phyloP scores from a whole-genome alignment of 2,113 vertebrate species.

The Onychostoma macrolepis region DNA sequence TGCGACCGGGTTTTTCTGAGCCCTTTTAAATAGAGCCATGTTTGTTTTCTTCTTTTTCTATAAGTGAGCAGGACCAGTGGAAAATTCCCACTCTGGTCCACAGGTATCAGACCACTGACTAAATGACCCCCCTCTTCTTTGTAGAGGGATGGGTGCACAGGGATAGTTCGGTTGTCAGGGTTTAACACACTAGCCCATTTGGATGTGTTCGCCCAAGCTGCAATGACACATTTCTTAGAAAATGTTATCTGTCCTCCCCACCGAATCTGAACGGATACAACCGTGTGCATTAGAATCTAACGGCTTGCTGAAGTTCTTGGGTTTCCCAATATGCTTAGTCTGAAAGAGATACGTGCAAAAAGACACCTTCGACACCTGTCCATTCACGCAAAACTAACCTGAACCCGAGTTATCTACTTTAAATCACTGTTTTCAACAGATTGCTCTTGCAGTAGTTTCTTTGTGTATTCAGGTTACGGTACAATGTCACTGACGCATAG shows the following conservation, averaged over 20 bases:
- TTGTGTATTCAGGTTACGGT: slow-evolving; percentile 6
- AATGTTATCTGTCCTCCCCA: slow-evolving; percentile 49
- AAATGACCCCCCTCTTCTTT: slow-evolving; percentile 68
- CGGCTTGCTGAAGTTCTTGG: not conserved
- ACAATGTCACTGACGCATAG: not conserved
- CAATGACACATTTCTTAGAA: slow-evolving; percentile 65
- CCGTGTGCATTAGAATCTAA: slow-evolving; percentile 1
- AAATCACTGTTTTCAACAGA: slow-evolving; percentile 1
- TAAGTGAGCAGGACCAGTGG: slow-evolving; percentile 73
- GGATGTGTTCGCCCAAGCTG: slow-evolving; percentile 52
- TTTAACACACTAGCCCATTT: slow-evolving; percentile 59
- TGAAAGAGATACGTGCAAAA: slow-evolving; percentile 22
- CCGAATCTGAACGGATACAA: not conserved
- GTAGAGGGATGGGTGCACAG: slow-evolving; percentile 71
- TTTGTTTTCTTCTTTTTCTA: slow-evolving; percentile 53
- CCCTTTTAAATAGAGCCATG: slow-evolving; percentile 60
- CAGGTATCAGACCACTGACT: slow-evolving; percentile 60
- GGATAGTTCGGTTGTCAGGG: slow-evolving; percentile 79
- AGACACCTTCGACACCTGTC: not conserved
- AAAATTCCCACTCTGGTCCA: slow-evolving; percentile 77
- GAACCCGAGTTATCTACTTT: not conserved
- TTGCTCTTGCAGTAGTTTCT: too few species aligned
- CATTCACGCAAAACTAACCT: not conserved
- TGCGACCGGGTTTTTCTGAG: slow-evolving; percentile 41
- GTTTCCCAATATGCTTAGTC: not conserved